These are phyloP conservation scores for Celastrina argiolus DNA, from an alignment of 2,888 invertebrate genomes.

Conservation along the genomic window DNA sequence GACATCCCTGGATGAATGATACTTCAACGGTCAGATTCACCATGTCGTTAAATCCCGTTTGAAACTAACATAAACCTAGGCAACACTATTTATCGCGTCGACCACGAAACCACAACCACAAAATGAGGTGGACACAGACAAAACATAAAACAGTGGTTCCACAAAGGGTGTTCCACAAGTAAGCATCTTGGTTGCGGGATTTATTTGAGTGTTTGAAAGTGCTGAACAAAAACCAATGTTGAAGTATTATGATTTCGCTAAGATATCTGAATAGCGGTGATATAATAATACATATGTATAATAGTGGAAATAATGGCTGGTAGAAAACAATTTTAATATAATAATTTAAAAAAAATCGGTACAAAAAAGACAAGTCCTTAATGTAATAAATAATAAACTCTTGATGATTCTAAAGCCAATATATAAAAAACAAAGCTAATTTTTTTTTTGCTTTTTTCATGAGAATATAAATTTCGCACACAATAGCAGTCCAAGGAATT, in stretches of 20 bases:
- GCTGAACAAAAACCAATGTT: background rate
- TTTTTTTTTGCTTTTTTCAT: no score
- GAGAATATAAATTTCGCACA: no score
- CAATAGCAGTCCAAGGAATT: no score
- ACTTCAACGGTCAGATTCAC: background rate
- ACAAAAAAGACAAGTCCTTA: no score
- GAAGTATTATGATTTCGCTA: background rate
- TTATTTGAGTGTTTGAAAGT: background rate
- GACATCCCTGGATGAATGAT: background rate
- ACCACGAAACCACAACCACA: constrained; percentile 20
- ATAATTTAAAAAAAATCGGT: background rate
- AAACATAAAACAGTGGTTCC: constrained; percentile 3
- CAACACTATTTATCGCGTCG: constrained; percentile 15
- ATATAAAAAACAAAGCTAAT: no score
- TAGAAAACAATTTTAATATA: no score
- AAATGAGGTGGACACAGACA: constrained; percentile 8
- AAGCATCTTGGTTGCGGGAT: background rate
- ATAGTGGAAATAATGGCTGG: no score
- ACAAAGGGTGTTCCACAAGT: constrained; percentile 14
- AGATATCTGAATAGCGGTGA: background rate
- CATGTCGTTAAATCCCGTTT: constrained; percentile 9
- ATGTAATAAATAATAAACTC: no score
- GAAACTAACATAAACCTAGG: constrained; percentile 8
- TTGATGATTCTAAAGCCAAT: no score
- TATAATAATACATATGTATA: no score